Base-by-base conservation (phyloP, 2,888 invertebrate species). In the Branchinecta sandiegonensis region DNA sequence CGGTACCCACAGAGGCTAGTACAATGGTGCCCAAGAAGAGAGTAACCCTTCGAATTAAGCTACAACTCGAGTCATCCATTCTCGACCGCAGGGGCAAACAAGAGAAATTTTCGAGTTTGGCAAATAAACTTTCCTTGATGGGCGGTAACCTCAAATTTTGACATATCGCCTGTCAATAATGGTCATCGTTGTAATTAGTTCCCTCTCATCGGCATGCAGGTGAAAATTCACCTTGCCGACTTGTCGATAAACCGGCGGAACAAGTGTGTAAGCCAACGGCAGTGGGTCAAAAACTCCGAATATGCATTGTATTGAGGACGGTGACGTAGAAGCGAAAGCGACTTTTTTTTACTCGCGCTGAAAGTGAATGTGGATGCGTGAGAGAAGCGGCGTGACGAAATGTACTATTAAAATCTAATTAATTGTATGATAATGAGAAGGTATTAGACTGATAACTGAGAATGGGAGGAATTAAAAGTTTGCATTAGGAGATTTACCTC, bases 211-310 rank as follows among this genome's bases (percentile, higher is more conserved):
- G 37, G 37, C 37, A 37, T 37, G 37, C 37, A 37, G 23, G 63
- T 56, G 63, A 56, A 56, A 56, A 56, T 56, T 9, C 11, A 56
- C 23, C 63, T 56, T n/a, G 63, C 63, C n/a, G 23, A n/a, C n/a
- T 56, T 56, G 63, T 56, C 63, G 37, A 37, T 37, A 56, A 56
- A 56, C 63, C 63, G 63, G 63, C 63, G 63, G 63, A 56, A 56
- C 63, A n/a, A 56, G 63, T 56, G 63, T 56, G 63, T 56, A 9
- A n/a, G 63, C 63, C 23, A n/a, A 17, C 63, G 63, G 63, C 63
- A 56, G 63, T 56, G 63, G 63, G 63, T 56, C 63, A 56, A n/a
- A 56, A 56, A 56, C 2, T 23, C 14, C 63, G 63, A 17, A 56
- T 56, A 56, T 56, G n/a, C 23, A 56, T 37, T 37, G 37, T 37